These are phyloP conservation scores for Cheirogaleus major DNA, from an alignment of 2,797 vertebrate genomes.

Conservation along the genomic window DNA sequence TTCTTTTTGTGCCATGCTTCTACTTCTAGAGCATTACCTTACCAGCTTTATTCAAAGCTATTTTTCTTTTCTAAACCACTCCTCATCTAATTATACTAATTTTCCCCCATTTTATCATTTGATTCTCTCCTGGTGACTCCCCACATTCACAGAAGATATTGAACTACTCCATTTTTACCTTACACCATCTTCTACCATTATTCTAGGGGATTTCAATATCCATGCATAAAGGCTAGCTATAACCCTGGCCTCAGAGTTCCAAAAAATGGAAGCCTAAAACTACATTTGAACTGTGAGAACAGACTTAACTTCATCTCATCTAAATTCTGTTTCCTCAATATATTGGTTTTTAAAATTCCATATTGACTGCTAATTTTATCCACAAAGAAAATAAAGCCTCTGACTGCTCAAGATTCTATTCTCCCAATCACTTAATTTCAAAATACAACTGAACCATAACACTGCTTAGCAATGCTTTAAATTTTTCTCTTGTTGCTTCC, in stretches of 20 bases:
- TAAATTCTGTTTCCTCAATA: neutral
- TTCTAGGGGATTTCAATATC: neutral
- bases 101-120: neutral
- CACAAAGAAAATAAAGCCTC: neutral
- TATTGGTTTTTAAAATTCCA: neutral
- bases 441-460: neutral
- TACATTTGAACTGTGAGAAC: neutral
- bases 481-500: neutral
- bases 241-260: neutral
- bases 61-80: neutral
- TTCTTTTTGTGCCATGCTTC: neutral
- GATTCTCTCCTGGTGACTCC: neutral
- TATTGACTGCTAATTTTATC: neutral
- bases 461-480: neutral
- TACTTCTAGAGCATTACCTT: neutral
- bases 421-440: neutral
- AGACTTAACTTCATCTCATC: neutral
- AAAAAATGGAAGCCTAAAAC: neutral
- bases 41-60: neutral
- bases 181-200: neutral
- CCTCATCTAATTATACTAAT: neutral
- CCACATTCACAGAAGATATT: neutral
- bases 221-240: neutral
- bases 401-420: neutral
- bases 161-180: neutral